Conservation (phyloP, 2,888 invertebrate species). For the Aproaerema taeniolella region DNA sequence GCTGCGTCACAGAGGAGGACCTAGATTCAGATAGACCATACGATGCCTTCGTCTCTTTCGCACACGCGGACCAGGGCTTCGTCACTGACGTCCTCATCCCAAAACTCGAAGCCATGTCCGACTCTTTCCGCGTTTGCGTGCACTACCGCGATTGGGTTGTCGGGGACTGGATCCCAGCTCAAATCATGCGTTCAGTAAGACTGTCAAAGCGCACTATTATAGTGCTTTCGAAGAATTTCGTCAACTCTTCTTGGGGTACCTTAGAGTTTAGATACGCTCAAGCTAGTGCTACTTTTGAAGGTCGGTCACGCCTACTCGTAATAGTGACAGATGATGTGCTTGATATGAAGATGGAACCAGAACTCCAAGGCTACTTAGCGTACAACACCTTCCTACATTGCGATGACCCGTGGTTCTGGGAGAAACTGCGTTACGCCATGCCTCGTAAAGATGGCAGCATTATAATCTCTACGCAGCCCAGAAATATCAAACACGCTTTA, state of each 20-base stretch:
- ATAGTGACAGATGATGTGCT: conserved; percentile 6
- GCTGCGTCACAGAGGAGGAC: conserved; percentile 4
- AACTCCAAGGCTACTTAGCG: conserved; percentile 3
- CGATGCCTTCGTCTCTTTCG: conserved; percentile 12
- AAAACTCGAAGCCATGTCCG: conserved; percentile 3
- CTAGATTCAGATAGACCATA: conserved; percentile 4
- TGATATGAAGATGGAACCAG: neutral
- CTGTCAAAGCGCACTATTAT: conserved; percentile 9
- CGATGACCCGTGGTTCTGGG: conserved; percentile 10
- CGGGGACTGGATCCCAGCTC: conserved; percentile 10
- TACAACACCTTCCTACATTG: conserved; percentile 9
- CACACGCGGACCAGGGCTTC: conserved; percentile 7
- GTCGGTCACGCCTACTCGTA: conserved; percentile 5
- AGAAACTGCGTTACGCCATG: conserved; percentile 8
- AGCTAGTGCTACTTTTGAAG: conserved; percentile 3
- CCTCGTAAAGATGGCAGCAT: conserved; percentile 4
- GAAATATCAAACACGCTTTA: too few relatives aligned
- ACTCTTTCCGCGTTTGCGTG: conserved; percentile 5
- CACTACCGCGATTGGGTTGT: conserved; percentile 11
- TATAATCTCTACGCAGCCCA: too few relatives aligned
- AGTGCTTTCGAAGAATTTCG: conserved; percentile 9
- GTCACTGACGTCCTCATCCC: conserved; percentile 3
- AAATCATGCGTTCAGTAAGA: conserved; percentile 6
- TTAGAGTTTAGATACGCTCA: conserved; percentile 7
- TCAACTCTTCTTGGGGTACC: conserved; percentile 6